These are phyloP conservation scores for Trissolcus japonicus DNA, from an alignment of 2,888 invertebrate genomes.

Conservation along the genomic window DNA sequence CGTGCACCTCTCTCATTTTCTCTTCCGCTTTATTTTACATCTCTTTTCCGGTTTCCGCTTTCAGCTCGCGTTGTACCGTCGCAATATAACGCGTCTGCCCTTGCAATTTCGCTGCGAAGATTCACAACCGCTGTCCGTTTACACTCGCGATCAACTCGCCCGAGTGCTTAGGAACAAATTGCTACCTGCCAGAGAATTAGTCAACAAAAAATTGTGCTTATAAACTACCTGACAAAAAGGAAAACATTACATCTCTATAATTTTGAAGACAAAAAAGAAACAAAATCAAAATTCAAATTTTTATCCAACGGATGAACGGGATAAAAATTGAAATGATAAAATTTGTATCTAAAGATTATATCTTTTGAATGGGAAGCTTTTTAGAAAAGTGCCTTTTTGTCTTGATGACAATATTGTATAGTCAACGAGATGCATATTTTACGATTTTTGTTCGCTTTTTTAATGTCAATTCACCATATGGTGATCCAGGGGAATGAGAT, in stretches of 20 bases:
- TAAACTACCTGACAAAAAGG: neutral
- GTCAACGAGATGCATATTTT: slow-evolving; percentile 36
- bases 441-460: slow-evolving; percentile 32
- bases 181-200: slow-evolving; percentile 20
- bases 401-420: slow-evolving; percentile 29
- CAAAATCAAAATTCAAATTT: too few species aligned
- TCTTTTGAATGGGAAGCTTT: slow-evolving; percentile 8
- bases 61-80: slow-evolving; percentile 47
- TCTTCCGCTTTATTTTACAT: slow-evolving; percentile 45
- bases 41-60: slow-evolving; percentile 26
- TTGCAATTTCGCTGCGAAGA: slow-evolving; percentile 40
- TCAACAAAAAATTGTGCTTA: neutral
- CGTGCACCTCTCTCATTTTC: slow-evolving; percentile 51
- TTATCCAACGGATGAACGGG: too few species aligned
- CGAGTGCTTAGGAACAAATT: slow-evolving; percentile 16
- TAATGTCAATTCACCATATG: slow-evolving; percentile 36
- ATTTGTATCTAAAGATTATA: neutral
- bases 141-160: slow-evolving; percentile 22
- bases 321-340: too few species aligned
- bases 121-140: slow-evolving; percentile 42
- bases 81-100: slow-evolving; percentile 61
- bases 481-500: slow-evolving; percentile 35
- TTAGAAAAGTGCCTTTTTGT: slow-evolving; percentile 19
- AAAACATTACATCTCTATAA: too few species aligned
- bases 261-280: too few species aligned